Percentiles rank a stretch among this genome's conserved stretches.
Conservation (phyloP, 2,888 invertebrate genomes). For the Drosophila lacicola region DNA sequence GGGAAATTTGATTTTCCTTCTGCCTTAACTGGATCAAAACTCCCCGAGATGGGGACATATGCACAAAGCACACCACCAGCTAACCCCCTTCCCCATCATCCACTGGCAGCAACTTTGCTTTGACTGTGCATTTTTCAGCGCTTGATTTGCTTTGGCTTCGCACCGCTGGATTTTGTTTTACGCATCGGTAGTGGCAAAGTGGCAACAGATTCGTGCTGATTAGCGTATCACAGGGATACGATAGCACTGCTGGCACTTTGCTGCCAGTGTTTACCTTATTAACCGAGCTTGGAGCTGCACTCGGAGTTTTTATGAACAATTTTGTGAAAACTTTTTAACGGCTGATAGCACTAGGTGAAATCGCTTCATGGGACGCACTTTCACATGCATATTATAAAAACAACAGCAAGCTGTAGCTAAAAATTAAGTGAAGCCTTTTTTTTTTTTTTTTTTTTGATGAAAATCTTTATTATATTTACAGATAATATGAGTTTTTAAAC, state of each 20-base stretch:
- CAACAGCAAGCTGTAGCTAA: background rate
- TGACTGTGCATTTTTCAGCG: constrained; percentile 57
- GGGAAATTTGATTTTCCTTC: constrained; percentile 71
- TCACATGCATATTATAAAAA: background rate
- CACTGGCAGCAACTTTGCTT: constrained; percentile 37
- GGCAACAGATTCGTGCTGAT: constrained; percentile 47
- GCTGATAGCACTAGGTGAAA: constrained; percentile 3
- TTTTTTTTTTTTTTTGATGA: no score
- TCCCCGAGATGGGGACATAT: constrained; percentile 10
- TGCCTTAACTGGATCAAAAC: constrained; percentile 39
- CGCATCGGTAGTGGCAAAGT: constrained; percentile 19
- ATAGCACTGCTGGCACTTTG: constrained; percentile 4
- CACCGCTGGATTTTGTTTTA: constrained; percentile 20
- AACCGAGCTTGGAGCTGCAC: constrained; percentile 18
- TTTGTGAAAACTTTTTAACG: constrained; percentile 19
- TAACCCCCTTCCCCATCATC: background rate
- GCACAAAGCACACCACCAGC: constrained; percentile 1
- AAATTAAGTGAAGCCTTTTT: constrained; percentile 1
- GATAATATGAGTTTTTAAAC: no score
- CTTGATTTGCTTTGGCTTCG: constrained; percentile 58
- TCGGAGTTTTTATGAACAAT: constrained; percentile 56
- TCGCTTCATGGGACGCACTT: background rate
- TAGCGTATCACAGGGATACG: constrained; percentile 48
- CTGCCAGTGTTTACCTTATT: constrained; percentile 21
- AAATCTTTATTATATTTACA: no score